Conservation (phyloP, 2,797 vertebrate species). For the Synaphobranchus kaupii region DNA sequence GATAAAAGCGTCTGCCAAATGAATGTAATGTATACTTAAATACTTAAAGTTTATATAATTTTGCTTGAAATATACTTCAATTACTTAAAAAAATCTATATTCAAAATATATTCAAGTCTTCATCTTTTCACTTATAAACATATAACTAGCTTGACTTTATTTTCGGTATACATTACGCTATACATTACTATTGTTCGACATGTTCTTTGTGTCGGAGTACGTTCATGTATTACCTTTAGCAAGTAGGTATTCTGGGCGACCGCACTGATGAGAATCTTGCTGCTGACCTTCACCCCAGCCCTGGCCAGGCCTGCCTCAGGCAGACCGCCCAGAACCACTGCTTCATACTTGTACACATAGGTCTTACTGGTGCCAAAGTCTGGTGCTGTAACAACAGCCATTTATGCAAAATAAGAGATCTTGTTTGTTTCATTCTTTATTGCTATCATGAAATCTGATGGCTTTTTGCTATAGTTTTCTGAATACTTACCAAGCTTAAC, state of each 20-base stretch:
- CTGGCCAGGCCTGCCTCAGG: constrained; percentile 74
- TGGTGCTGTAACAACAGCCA: constrained; percentile 57
- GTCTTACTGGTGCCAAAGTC: constrained; percentile 66
- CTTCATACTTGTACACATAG: constrained; percentile 76
- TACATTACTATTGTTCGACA: not conserved
- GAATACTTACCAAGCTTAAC: constrained; percentile 62
- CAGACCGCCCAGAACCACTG: constrained; percentile 65
- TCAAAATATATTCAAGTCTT: not conserved
- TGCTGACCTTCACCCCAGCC: constrained; percentile 74
- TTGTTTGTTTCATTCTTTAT: not conserved
- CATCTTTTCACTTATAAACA: not conserved
- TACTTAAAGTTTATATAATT: no score
- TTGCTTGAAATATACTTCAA: no score
- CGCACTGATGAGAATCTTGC: constrained; percentile 75
- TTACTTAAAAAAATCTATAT: no score
- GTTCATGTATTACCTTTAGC: constrained; percentile 70
- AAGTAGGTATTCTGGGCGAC: constrained; percentile 60
- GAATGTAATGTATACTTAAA: no score
- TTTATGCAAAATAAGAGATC: not conserved
- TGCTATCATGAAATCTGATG: not conserved
- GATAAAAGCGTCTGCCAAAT: no score
- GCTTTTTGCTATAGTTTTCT: not conserved
- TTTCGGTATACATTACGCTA: not conserved
- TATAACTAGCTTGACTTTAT: not conserved
- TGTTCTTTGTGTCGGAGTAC: not conserved